These are phyloP conservation scores for Theocolax elegans DNA, from an alignment of 1,140 invertebrate species.

Conservation along the genomic window DNA sequence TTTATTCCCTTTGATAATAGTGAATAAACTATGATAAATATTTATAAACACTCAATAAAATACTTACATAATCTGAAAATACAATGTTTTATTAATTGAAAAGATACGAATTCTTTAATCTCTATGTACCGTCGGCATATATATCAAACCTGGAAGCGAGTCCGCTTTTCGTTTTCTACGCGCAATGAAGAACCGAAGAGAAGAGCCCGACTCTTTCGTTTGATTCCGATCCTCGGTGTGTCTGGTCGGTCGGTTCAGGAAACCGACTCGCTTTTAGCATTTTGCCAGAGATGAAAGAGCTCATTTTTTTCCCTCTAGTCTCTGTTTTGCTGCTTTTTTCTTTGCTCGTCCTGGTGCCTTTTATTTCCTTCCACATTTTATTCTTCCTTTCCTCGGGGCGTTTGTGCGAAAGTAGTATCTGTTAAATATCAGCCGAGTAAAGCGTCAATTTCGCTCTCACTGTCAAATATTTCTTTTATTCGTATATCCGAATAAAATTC, in stretches of 20 bases:
- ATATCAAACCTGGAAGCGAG: too few relatives aligned
- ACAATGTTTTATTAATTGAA: too few relatives aligned
- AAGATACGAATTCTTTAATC: neutral
- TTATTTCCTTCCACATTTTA: neutral
- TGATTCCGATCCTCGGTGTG: neutral
- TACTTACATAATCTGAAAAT: too few relatives aligned
- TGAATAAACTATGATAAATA: too few relatives aligned
- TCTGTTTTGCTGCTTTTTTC: neutral
- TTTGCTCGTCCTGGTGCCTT: too few relatives aligned
- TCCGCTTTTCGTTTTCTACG: neutral
- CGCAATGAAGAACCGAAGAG: neutral
- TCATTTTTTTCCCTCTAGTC: neutral
- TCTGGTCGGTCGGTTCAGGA: neutral
- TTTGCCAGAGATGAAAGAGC: conserved; percentile 11
- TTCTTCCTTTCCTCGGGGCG: neutral
- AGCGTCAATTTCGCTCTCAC: too few relatives aligned
- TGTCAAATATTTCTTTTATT: too few relatives aligned
- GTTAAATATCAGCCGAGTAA: too few relatives aligned
- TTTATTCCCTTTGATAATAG: too few relatives aligned
- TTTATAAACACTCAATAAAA: too few relatives aligned
- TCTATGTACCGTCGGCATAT: too few relatives aligned
- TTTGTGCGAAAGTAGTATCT: neutral
- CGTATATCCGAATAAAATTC: too few relatives aligned
- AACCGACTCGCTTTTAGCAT: conserved; percentile 11
- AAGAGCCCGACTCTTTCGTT: neutral